Percentiles rank a stretch among this genome's conserved stretches.
Conservation (phyloP, 2,113 vertebrate species). For the Cranoglanis bouderius region DNA sequence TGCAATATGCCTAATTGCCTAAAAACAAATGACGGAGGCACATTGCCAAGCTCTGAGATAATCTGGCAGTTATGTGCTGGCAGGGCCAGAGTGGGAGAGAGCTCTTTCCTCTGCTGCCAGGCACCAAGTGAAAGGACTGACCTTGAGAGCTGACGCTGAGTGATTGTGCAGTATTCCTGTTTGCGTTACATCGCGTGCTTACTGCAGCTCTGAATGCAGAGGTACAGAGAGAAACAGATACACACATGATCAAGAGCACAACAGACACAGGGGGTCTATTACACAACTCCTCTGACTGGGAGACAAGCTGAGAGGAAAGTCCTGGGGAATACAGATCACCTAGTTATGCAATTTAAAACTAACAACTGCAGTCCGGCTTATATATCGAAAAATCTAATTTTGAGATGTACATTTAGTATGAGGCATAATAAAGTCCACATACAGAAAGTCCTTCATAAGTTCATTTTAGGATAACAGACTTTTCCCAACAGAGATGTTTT, state of each 20-base stretch:
- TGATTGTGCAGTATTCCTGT: constrained; percentile 39
- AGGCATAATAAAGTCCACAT: not conserved
- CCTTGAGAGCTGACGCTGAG: constrained; percentile 44
- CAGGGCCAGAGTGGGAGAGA: not conserved
- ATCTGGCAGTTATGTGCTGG: constrained; percentile 20
- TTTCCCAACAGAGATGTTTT: not conserved
- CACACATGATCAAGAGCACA: not conserved
- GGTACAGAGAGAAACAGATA: constrained; percentile 30
- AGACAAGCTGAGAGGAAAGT: constrained; percentile 15
- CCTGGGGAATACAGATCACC: constrained; percentile 1
- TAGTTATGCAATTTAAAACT: not conserved
- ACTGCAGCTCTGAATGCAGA: constrained; percentile 43
- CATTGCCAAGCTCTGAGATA: constrained; percentile 34
- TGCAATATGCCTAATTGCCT: not conserved
- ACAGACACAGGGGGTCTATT: constrained; percentile 14
- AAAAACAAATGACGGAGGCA: constrained; percentile 22
- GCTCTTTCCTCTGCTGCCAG: not conserved
- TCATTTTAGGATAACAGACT: not conserved
- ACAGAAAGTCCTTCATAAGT: not conserved
- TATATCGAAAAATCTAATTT: not conserved
- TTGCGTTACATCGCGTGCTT: constrained; percentile 39
- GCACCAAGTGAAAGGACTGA: constrained; percentile 41
- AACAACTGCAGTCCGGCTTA: not conserved
- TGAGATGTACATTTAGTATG: not conserved
- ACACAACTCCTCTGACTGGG: constrained; percentile 27